Evolutionary conservation across 92 coral and sea anemone species (phyloP), one percentile per base, ranked within the genome.

Genomic region (Virgularia gustaviana): DNA sequence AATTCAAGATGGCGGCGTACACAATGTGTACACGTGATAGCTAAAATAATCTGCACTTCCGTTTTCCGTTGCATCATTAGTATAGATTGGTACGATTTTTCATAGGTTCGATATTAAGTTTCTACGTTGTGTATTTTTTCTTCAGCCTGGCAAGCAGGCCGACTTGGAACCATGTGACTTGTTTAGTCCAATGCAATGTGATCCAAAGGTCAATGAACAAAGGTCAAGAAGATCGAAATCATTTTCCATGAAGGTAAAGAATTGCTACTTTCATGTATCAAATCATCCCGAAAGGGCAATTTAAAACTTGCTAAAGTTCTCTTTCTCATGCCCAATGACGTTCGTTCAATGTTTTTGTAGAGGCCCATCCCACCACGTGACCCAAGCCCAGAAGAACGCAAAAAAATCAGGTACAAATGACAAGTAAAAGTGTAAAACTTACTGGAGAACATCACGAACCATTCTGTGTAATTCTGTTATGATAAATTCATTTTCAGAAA

Each of bases 341-440:
- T 1, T 10, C 20, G 29, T 6, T 52, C 27, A 22, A 22, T 19
- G 7, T 36, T 34, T 65, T 42, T 66, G 9, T 70, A 94, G 99
- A 94, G 99, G 76, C 99, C 99, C 22, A 88, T 89, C 63, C 95
- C 90, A 7, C 96, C 85, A 22, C 57, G 96, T 70, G 99, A 94
- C 49, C 88, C 86, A n/a, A 83, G 91, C 58, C 99, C 99, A 36
- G 86, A 86, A 84, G 86, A 85, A 49, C 87, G 85, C 67, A 94
- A 94, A 34, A 85, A 80, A 62, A 63, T 94, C 51, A 89, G 99
- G 99, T 94, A 59, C 44, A 10, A 0, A 0, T 22, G 0, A n/a
- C n/a, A n/a, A n/a, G n/a, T 25, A 47, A 47, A 20, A 22, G n/a
- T 3, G 6, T 24, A 28, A 5, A 56, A 18, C 63, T 24, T 33